phyloP scores from a whole-genome alignment of 2,797 vertebrate genomes.

The Myotis vivesi region DNA sequence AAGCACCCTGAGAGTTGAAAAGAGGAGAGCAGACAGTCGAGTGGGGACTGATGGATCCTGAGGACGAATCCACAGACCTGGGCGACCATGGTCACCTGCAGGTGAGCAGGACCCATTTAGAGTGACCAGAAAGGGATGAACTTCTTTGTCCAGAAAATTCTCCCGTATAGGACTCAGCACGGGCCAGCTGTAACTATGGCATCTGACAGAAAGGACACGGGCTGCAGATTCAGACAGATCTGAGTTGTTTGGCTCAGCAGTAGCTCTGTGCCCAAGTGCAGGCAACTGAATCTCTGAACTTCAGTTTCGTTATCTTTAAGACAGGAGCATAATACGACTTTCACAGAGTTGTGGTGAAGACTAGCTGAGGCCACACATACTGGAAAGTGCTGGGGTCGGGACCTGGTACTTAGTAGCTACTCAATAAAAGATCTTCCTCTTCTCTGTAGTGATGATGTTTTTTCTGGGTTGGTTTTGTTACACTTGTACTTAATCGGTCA shows the following conservation, averaged over 20 bases:
- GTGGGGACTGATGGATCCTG: background rate
- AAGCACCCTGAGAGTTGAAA: background rate
- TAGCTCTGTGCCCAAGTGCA: background rate
- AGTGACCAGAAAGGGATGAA: background rate
- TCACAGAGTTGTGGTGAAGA: background rate
- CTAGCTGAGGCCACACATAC: rapidly evolving
- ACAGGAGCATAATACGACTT: background rate
- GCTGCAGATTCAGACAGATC: background rate
- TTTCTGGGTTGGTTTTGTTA: background rate
- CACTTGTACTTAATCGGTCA: background rate
- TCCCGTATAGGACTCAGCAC: background rate
- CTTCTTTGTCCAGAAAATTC: slow-evolving; percentile 27
- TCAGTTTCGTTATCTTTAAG: background rate
- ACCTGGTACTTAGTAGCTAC: background rate
- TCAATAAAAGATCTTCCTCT: rapidly evolving
- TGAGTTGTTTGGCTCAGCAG: background rate
- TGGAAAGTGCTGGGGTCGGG: background rate
- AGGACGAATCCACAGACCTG: background rate
- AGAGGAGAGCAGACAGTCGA: background rate
- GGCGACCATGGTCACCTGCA: background rate
- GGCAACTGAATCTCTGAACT: background rate
- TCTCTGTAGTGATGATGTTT: background rate
- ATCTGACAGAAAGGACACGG: background rate
- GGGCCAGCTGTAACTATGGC: background rate
- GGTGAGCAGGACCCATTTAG: background rate